Evolutionary conservation across 2,888 invertebrate genomes (phyloP).

Genomic region (Calameuta filiformis): DNA sequence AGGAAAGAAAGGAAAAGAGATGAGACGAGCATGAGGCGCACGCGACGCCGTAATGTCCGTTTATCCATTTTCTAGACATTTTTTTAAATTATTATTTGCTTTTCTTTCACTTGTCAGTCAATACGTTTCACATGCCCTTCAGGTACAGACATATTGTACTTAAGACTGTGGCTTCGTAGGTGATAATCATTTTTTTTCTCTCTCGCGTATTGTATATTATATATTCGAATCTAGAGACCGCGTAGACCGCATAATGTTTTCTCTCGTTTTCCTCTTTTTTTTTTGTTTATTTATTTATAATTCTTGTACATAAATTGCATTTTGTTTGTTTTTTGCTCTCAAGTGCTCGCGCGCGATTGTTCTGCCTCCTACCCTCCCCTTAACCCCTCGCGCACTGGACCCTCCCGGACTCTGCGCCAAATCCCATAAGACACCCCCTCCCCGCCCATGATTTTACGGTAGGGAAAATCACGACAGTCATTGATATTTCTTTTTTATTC

Average conservation of each 20-base stretch:
- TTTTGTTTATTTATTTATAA: conserved; percentile 28
- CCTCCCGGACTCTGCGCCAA: not conserved
- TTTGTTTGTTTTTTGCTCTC: conserved; percentile 15
- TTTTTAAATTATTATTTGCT: conserved; percentile 13
- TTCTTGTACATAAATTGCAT: conserved; percentile 30
- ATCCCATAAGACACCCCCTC: not conserved
- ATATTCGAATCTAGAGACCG: conserved; percentile 28
- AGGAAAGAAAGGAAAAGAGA: not conserved
- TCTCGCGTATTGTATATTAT: conserved; percentile 18
- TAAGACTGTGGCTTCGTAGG: conserved; percentile 55
- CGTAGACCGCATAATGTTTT: conserved; percentile 39
- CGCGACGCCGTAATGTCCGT: not conserved
- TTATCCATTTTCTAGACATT: conserved; percentile 1
- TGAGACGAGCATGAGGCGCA: not conserved
- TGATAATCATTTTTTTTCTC: conserved; percentile 31
- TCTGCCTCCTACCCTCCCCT: not conserved
- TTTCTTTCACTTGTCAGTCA: not conserved
- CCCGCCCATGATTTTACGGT: too few relatives aligned
- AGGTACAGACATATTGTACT: conserved; percentile 59
- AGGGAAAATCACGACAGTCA: too few relatives aligned
- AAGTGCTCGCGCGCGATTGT: not conserved
- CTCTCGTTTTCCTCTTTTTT: conserved; percentile 43
- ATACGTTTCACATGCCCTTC: conserved; percentile 37
- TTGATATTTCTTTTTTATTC: not conserved
- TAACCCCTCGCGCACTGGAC: not conserved